phyloP scores from a whole-genome alignment of 2,888 invertebrate species.

The Neria commutata region DNA sequence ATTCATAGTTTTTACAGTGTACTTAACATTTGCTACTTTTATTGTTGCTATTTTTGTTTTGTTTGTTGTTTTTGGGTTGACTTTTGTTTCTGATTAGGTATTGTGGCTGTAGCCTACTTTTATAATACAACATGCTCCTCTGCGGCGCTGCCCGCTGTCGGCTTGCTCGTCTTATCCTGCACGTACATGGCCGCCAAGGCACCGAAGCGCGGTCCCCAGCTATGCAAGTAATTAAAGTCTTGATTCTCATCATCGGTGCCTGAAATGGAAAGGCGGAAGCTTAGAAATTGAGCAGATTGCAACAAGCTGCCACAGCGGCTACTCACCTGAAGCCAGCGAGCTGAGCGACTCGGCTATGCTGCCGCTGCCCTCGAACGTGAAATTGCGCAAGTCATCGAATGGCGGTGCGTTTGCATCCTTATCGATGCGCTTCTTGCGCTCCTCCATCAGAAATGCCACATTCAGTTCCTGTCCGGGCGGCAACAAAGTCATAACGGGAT shows the following conservation, averaged over 20 bases:
- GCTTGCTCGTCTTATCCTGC: slow-evolving; percentile 54
- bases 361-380: slow-evolving; percentile 98
- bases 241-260: slow-evolving; percentile 95
- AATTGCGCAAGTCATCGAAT: slow-evolving; percentile 97
- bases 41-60: slow-evolving; percentile 5
- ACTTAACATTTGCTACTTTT: too few relatives aligned
- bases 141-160: slow-evolving; percentile 2
- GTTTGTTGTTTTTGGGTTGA: slow-evolving; percentile 1
- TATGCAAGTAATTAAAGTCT: slow-evolving; percentile 95
- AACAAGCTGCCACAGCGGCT: not conserved
- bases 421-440: slow-evolving; percentile 94
- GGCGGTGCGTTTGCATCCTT: slow-evolving; percentile 97
- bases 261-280: slow-evolving; percentile 49
- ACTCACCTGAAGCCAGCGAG: slow-evolving; percentile 89
- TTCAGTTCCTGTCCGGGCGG: slow-evolving; percentile 74
- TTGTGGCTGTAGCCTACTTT: slow-evolving; percentile 28
- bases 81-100: slow-evolving; percentile 14
- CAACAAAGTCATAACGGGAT: slow-evolving; percentile 68
- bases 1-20: not conserved
- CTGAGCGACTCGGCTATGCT: slow-evolving; percentile 96
- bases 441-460: slow-evolving; percentile 94
- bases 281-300: not conserved
- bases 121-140: slow-evolving; percentile 30
- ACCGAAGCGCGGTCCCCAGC: slow-evolving; percentile 97
- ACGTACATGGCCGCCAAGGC: slow-evolving; percentile 95